Base-by-base conservation (phyloP, 2,797 vertebrate species). In the Acanthis flammea region DNA sequence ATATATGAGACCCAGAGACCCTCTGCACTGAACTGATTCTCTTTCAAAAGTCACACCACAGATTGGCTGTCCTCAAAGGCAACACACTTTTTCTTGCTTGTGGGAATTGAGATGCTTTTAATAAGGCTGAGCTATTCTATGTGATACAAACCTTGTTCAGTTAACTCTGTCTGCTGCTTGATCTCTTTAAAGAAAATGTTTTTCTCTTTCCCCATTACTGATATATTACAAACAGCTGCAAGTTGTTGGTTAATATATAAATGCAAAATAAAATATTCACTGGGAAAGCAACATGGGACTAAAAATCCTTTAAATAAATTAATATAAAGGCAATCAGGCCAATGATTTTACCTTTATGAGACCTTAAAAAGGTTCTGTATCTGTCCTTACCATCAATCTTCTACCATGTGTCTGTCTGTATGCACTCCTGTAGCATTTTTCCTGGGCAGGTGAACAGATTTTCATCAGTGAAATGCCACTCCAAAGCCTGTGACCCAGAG, bases 41-140 rank as follows among this genome's bases (percentile, higher is more conserved):
- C 60, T 73, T 96, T 86, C 50, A 90, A 86, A 96, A 89, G 53
- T 88, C 76, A 39, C 84, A 53, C 22, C 8, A 67, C 55, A 57
- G 72, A 86, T 27, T 95, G 65, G 42, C 25, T 86, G 61, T 78
- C 55, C 42, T 80, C 28, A 27, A 86, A 92, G 91, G 47, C 45
- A 75, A 67, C 63, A 27, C 12, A 22, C 39, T 93, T 95, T 35
- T 94, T 95, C 60, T 25, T 74, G 37, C 47, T 73, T 35, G 39
- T 86, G 80, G 70, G 33, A 90, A 94, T 55, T 62, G 30, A 58
- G 65, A 58, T 63, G 25, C 12, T 84, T 70, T 27, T 55, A 83
- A 82, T 67, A 73, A 90, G 44, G 25, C 23, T 55, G 80, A 76
- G 25, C n/a, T 78, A 12, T 19, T 76, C 23, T 66, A 28, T 68